Percentiles rank a stretch among this genome's conserved stretches.
Evolutionary conservation across 2,888 invertebrate genomes (phyloP).

Genomic region (Polyommatus iphigenia): DNA sequence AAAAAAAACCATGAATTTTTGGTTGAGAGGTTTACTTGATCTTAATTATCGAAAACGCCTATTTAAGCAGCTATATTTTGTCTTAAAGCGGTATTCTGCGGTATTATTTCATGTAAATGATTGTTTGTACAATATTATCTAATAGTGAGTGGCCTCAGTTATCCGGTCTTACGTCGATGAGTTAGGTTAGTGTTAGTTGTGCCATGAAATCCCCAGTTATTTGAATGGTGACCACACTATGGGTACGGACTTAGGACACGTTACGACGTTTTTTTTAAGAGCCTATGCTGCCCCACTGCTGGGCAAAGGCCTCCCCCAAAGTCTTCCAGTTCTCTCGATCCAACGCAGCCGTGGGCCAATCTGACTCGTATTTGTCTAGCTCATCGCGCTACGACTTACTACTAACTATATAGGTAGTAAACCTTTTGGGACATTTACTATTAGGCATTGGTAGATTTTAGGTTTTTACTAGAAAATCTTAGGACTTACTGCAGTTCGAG

Average conservation of each 20-base stretch:
- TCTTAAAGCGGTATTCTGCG: background rate
- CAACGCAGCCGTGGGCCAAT: no score
- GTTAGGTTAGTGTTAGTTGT: slow-evolving; percentile 38
- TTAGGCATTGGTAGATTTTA: no score
- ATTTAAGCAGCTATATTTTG: background rate
- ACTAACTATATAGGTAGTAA: no score
- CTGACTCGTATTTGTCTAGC: no score
- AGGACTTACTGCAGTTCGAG: no score
- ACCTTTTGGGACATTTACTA: no score
- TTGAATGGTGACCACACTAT: slow-evolving; percentile 35
- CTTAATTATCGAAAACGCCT: background rate
- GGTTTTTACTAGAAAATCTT: no score
- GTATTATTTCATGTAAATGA: background rate
- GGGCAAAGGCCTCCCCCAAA: no score
- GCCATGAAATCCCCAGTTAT: slow-evolving; percentile 39
- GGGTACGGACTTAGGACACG: background rate
- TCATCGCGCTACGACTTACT: background rate
- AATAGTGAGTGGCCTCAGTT: slow-evolving; percentile 16
- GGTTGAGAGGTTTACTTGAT: background rate
- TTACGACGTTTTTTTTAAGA: no score
- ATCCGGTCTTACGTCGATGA: slow-evolving; percentile 31
- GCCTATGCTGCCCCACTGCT: no score
- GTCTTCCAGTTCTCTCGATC: no score
- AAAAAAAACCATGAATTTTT: background rate
- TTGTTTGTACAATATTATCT: slow-evolving; percentile 33